Conservation (phyloP, 2,113 vertebrate species). For the Ophthalmolycus amberensis region DNA sequence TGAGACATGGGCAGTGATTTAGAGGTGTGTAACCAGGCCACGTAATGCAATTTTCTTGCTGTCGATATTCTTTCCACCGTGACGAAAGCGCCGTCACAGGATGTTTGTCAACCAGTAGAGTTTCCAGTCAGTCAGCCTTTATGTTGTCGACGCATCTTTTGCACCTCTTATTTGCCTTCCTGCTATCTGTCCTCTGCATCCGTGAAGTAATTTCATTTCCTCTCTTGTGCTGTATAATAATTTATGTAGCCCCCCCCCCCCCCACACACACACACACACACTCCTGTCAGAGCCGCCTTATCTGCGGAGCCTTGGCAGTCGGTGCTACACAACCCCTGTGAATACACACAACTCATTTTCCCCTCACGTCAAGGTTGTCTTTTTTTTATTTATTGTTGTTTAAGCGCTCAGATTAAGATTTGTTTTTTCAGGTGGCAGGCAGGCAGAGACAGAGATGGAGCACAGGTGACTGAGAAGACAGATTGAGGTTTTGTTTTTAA, state of each 20-base stretch:
- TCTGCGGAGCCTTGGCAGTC: conserved; percentile 31
- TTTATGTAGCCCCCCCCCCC: conserved; percentile 19
- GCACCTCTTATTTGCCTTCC: conserved; percentile 53
- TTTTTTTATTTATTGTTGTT: conserved; percentile 5
- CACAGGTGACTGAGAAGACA: conserved; percentile 2
- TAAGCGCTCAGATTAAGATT: not conserved
- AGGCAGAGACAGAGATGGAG: conserved; percentile 5
- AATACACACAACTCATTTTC: conserved; percentile 24
- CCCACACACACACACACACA: not conserved
- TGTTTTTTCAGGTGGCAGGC: conserved; percentile 4
- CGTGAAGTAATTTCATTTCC: conserved; percentile 71
- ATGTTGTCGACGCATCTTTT: conserved; percentile 31
- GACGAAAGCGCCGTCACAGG: conserved; percentile 5
- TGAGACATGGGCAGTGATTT: not conserved
- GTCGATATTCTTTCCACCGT: not conserved
- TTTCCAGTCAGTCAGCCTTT: conserved; percentile 41
- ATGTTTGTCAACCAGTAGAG: conserved; percentile 6
- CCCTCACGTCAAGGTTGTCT: not conserved
- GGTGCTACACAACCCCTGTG: conserved; percentile 25
- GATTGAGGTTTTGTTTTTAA: conserved; percentile 14
- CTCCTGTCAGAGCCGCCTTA: conserved; percentile 35
- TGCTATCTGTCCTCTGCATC: conserved; percentile 37
- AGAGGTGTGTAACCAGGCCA: not conserved
- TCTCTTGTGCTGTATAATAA: conserved; percentile 53
- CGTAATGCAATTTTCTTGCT: not conserved